Evolutionary conservation across 64 coral and sea anemone species (phyloP).

Genomic region (Anthopleura sola): DNA sequence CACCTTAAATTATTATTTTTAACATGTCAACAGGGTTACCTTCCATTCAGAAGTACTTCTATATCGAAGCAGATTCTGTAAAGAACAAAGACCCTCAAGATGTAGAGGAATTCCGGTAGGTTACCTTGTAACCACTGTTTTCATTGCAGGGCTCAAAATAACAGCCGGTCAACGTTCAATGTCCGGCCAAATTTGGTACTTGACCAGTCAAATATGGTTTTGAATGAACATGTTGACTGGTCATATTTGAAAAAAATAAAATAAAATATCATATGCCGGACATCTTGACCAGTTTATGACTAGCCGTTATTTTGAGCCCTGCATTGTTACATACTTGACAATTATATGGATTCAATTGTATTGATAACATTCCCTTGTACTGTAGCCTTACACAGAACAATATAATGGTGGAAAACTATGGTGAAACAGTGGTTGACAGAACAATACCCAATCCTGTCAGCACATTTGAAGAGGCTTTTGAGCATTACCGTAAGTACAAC

Average conservation of each 20-base stretch:
- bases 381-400: constrained; percentile 73
- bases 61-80: constrained; percentile 59
- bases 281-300: too few relatives aligned
- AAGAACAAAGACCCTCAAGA: constrained; percentile 61
- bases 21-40: constrained; percentile 57
- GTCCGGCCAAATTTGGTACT: too few relatives aligned
- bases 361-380: background rate
- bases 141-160: too few relatives aligned
- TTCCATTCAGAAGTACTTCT: constrained; percentile 76
- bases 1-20: background rate
- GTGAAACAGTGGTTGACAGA: constrained; percentile 74
- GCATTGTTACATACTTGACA: too few relatives aligned
- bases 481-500: constrained; percentile 72
- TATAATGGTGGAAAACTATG: constrained; percentile 93
- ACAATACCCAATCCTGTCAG: constrained; percentile 81
- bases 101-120: constrained; percentile 71
- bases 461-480: constrained; percentile 89
- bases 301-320: too few relatives aligned
- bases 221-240: too few relatives aligned
- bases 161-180: too few relatives aligned
- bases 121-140: background rate
- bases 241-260: too few relatives aligned
- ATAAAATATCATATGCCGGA: too few relatives aligned
- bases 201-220: too few relatives aligned
- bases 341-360: too few relatives aligned